Evolutionary conservation across 1,140 invertebrate species (phyloP).

Genomic region (Nasonia vitripennis): DNA sequence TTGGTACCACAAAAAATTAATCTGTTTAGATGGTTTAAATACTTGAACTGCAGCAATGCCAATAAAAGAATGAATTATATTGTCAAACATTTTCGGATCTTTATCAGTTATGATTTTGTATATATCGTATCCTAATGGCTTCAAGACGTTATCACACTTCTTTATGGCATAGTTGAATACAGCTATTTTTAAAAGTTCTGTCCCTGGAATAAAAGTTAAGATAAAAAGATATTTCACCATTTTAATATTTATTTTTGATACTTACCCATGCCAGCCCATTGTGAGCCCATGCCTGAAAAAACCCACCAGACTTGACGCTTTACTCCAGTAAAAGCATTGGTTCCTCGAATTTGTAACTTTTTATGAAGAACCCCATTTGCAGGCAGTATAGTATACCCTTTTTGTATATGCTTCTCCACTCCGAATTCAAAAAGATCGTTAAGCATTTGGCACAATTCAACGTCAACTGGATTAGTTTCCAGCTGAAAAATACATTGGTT

Average conservation of each 20-base stretch:
- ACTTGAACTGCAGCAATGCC: slow-evolving; percentile 89
- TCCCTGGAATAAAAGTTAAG: slow-evolving; percentile 74
- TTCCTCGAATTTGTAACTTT: slow-evolving; percentile 20
- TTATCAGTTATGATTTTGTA: slow-evolving; percentile 78
- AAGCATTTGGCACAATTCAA: slow-evolving; percentile 72
- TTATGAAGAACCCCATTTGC: slow-evolving; percentile 18
- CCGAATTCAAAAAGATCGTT: slow-evolving; percentile 70
- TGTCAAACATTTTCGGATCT: slow-evolving; percentile 77
- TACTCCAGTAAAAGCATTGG: slow-evolving; percentile 7
- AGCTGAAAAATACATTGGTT: slow-evolving; percentile 35
- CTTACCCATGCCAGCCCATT: slow-evolving; percentile 82
- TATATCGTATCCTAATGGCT: slow-evolving; percentile 78
- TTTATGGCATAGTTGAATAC: slow-evolving; percentile 81
- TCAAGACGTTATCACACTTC: slow-evolving; percentile 77
- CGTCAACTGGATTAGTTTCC: slow-evolving; percentile 58
- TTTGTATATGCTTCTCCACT: slow-evolving; percentile 69
- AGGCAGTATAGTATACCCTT: slow-evolving; percentile 68
- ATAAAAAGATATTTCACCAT: slow-evolving; percentile 65
- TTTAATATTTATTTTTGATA: slow-evolving; percentile 77
- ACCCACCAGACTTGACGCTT: slow-evolving; percentile 76
- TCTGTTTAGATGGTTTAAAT: slow-evolving; percentile 36
- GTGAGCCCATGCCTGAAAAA: slow-evolving; percentile 83
- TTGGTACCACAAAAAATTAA: no score
- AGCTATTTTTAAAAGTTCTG: slow-evolving; percentile 79
- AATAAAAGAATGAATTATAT: slow-evolving; percentile 82